Evolutionary conservation across 2,797 vertebrate genomes (phyloP).

Genomic region (Diglossa cyanea): DNA sequence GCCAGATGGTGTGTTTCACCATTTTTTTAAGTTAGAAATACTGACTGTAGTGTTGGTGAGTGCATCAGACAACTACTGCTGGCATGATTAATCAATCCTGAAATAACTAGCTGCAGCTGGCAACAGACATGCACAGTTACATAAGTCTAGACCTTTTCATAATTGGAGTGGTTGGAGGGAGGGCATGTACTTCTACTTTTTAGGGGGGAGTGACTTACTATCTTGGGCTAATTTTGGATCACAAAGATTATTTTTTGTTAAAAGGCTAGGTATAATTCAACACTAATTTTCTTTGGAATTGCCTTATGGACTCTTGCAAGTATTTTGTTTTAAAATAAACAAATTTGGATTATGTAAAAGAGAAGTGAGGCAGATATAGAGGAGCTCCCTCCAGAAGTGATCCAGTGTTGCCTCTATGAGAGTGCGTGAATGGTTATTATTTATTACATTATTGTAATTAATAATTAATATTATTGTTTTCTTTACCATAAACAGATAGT

Average conservation of each 20-base stretch:
- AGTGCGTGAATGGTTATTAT: fast-evolving
- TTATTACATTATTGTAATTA: background rate
- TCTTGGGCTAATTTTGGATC: background rate
- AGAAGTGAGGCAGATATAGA: background rate
- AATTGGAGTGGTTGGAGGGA: background rate
- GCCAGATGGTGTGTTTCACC: background rate
- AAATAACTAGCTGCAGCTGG: constrained; percentile 9
- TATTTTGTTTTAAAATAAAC: background rate
- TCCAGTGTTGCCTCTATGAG: background rate
- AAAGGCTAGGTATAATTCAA: background rate
- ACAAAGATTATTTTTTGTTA: background rate
- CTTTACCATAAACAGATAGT: background rate
- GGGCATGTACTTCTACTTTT: background rate
- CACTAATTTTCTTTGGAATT: background rate
- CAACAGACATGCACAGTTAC: background rate
- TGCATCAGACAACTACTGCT: background rate
- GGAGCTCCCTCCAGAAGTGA: background rate
- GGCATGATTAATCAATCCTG: constrained; percentile 24
- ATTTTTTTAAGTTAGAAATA: background rate
- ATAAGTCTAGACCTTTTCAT: background rate
- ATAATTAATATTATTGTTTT: background rate
- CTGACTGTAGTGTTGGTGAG: background rate
- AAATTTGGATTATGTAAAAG: background rate
- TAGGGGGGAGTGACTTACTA: fast-evolving
- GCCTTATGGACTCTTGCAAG: background rate